A percentile compares a stretch with the other conserved stretches of the same genome.
Evolutionary conservation across 2,888 invertebrate species (phyloP).

Genomic region (Dasypolia templi): DNA sequence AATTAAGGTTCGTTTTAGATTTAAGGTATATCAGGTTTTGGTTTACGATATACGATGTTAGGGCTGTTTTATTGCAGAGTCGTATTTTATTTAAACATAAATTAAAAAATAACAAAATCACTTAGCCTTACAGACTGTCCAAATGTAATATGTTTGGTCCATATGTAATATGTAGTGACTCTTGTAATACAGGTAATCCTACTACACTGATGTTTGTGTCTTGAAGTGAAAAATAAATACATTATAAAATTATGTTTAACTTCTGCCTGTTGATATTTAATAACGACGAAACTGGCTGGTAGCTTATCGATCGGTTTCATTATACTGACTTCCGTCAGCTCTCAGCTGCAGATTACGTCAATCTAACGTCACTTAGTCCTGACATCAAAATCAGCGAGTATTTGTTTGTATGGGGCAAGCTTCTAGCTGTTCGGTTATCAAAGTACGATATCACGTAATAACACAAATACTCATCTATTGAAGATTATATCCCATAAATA

Average conservation of each 20-base stretch:
- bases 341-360: constrained; percentile 33
- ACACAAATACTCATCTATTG: not conserved
- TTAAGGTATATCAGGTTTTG: constrained; percentile 5
- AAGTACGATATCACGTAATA: not conserved
- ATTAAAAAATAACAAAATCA: too few species aligned
- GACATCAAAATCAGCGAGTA: constrained; percentile 17
- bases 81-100: not conserved
- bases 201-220: too few species aligned
- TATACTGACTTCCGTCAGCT: constrained; percentile 23
- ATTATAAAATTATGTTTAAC: constrained; percentile 6
- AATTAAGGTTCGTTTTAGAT: not conserved
- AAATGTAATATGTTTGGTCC: too few species aligned
- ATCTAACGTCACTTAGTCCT: constrained; percentile 35
- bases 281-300: constrained; percentile 16
- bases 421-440: not conserved
- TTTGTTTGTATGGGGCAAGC: not conserved
- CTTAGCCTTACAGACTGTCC: too few species aligned
- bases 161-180: too few species aligned
- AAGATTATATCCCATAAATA: not conserved
- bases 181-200: too few species aligned
- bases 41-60: not conserved
- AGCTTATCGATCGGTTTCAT: constrained; percentile 42
- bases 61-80: not conserved
- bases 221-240: too few species aligned
- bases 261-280: constrained; percentile 28